A percentile compares a stretch with the other conserved stretches of the same genome.
These are phyloP conservation scores for Paradoxurus hermaphroditus DNA, from an alignment of 2,113 vertebrate genomes.

Conservation along the genomic window DNA sequence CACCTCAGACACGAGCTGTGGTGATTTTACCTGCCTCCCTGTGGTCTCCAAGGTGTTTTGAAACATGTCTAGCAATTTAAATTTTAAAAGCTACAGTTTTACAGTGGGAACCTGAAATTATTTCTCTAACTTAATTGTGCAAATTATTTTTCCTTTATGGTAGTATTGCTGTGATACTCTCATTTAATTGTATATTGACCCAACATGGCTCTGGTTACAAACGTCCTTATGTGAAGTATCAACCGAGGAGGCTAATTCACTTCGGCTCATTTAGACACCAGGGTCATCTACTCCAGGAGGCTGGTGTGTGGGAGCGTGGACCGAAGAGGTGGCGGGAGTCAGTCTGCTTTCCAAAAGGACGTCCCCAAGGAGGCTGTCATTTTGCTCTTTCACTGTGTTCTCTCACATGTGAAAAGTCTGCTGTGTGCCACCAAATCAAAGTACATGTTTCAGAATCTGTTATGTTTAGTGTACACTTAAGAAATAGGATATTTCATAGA, in stretches of 20 bases:
- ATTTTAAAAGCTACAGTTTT: neutral
- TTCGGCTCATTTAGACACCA: too few species aligned
- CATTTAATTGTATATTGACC: neutral
- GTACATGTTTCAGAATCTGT: neutral
- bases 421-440: neutral
- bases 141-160: neutral
- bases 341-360: too few species aligned
- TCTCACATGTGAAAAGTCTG: neutral
- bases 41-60: neutral
- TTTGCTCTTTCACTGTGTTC: neutral
- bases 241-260: neutral
- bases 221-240: neutral
- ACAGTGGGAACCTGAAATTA: neutral
- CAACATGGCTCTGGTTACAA: neutral
- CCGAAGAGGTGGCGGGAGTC: too few species aligned
- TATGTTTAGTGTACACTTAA: neutral
- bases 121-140: neutral
- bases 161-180: neutral
- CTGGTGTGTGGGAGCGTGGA: accelerated
- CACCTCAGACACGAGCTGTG: too few species aligned
- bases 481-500: neutral
- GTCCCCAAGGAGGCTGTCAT: neutral
- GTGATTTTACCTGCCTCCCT: neutral
- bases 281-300: neutral
- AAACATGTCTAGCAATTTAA: too few species aligned